Percentiles rank a stretch among this genome's conserved stretches.
Conservation (phyloP, 2,888 invertebrate genomes). For the Formica aserva region DNA sequence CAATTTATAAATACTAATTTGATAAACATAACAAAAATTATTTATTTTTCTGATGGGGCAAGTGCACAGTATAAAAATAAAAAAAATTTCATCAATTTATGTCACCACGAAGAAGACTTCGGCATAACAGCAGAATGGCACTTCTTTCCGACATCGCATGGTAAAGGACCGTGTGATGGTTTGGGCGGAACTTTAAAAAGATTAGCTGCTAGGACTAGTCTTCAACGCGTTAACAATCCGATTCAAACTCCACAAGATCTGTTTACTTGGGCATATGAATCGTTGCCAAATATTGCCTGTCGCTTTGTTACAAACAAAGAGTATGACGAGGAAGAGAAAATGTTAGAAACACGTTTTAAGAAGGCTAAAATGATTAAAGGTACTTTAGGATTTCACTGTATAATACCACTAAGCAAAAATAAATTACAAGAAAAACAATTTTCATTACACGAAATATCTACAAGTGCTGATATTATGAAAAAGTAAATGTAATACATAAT, state of each 20-base stretch:
- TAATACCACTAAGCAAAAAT: too few species aligned
- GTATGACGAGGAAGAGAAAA: too few species aligned
- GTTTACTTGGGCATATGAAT: not conserved
- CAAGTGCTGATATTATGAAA: too few species aligned
- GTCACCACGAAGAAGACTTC: not conserved
- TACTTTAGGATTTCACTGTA: too few species aligned
- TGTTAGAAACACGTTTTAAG: too few species aligned
- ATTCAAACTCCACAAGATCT: not conserved
- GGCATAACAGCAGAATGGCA: not conserved
- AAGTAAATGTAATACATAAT: not conserved
- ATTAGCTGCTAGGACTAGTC: not conserved
- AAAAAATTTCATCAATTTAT: not conserved
- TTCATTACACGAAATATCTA: too few species aligned
- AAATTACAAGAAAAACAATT: too few species aligned
- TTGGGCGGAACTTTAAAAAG: not conserved
- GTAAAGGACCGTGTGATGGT: not conserved
- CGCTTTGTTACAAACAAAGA: too few species aligned
- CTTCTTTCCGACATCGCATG: not conserved
- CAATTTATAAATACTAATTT: not conserved
- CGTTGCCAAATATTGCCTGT: not conserved
- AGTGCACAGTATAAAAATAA: not conserved
- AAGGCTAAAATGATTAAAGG: too few species aligned
- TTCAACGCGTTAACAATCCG: not conserved
- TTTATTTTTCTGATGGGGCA: not conserved
- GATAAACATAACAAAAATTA: not conserved